These are phyloP conservation scores for Sthenelais limicola DNA, from an alignment of 2,888 invertebrate genomes.

Conservation along the genomic window DNA sequence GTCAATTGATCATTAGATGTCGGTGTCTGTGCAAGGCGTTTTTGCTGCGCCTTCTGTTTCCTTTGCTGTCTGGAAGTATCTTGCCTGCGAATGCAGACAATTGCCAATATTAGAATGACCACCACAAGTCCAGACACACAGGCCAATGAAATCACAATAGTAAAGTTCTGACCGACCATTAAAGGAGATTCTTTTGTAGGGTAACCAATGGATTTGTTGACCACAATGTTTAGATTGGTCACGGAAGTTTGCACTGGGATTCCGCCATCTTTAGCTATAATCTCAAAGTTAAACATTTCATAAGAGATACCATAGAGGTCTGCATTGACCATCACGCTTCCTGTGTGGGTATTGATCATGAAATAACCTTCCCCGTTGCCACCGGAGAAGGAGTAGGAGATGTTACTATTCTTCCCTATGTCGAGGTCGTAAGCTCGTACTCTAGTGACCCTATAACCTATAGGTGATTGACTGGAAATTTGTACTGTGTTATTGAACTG, in stretches of 20 bases:
- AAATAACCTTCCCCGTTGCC: slow-evolving; percentile 30
- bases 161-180: slow-evolving; percentile 39
- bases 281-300: slow-evolving; percentile 30
- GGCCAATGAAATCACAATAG: slow-evolving; percentile 44
- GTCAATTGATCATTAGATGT: slow-evolving; percentile 32
- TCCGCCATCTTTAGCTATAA: slow-evolving; percentile 42
- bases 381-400: slow-evolving; percentile 33
- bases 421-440: slow-evolving; percentile 39
- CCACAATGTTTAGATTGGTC: slow-evolving; percentile 30
- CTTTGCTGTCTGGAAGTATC: slow-evolving; percentile 12
- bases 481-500: slow-evolving; percentile 48
- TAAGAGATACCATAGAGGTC: slow-evolving; percentile 40
- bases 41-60: slow-evolving; percentile 23
- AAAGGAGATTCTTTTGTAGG: slow-evolving; percentile 6
- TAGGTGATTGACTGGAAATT: slow-evolving; percentile 37
- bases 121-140: slow-evolving; percentile 25
- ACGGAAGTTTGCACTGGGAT: slow-evolving; percentile 19
- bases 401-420: slow-evolving; percentile 45
- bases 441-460: slow-evolving; percentile 38
- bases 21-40: slow-evolving; percentile 24
- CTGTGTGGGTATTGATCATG: slow-evolving; percentile 26
- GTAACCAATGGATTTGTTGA: slow-evolving; percentile 40
- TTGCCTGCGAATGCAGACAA: slow-evolving; percentile 39
- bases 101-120: slow-evolving; percentile 37
- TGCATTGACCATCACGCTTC: slow-evolving; percentile 38